These are phyloP conservation scores for Harpalus rubripes DNA, from an alignment of 2,888 invertebrate genomes.

Conservation along the genomic window DNA sequence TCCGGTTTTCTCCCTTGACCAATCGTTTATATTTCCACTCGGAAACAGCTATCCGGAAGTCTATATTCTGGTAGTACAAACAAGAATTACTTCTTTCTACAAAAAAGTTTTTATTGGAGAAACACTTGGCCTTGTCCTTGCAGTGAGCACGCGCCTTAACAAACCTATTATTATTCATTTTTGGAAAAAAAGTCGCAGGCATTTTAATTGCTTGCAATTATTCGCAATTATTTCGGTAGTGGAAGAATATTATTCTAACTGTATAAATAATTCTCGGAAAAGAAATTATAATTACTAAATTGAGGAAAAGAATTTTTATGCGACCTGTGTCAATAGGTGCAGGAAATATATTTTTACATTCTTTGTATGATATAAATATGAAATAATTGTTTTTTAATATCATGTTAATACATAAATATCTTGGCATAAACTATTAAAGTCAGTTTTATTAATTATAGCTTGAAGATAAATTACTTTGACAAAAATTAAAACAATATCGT, in stretches of 20 bases:
- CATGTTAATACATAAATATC: background rate
- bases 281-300: conserved; percentile 27
- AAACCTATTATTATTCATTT: conserved; percentile 1
- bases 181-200: background rate
- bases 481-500: conserved; percentile 11
- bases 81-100: conserved; percentile 5
- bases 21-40: conserved; percentile 25
- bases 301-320: conserved; percentile 30
- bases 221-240: conserved; percentile 14
- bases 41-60: background rate
- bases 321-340: conserved; percentile 26
- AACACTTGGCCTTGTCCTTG: conserved; percentile 32
- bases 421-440: background rate
- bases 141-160: conserved; percentile 10
- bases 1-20: conserved; percentile 30
- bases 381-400: conserved; percentile 12
- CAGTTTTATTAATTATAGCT: background rate
- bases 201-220: conserved; percentile 29
- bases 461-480: conserved; percentile 19
- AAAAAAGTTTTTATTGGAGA: conserved; percentile 7
- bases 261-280: conserved; percentile 14
- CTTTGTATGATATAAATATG: background rate
- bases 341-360: conserved; percentile 10
- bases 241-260: conserved; percentile 3
- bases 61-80: background rate